phyloP scores from a whole-genome alignment of 2,113 vertebrate species.

The Zosterops pallidus region DNA sequence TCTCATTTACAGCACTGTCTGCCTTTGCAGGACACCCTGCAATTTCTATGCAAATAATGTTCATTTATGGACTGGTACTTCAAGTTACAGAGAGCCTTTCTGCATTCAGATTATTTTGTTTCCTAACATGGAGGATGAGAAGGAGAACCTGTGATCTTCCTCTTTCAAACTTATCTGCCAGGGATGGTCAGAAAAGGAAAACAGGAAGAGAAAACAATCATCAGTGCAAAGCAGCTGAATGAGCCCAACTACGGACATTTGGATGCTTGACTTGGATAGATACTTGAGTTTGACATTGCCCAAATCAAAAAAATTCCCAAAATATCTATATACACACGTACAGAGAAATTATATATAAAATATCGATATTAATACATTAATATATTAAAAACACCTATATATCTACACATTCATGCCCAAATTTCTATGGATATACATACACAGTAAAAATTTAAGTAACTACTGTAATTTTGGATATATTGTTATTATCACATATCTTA shows the following conservation, averaged over 20 bases:
- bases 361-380: neutral
- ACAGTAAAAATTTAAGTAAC: neutral
- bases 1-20: neutral
- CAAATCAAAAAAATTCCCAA: neutral
- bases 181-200: neutral
- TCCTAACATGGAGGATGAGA: neutral
- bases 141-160: neutral
- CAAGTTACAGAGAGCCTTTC: neutral
- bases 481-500: neutral
- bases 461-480: neutral
- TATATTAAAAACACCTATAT: neutral
- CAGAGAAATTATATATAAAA: neutral
- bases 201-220: conserved; percentile 15
- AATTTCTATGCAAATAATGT: neutral
- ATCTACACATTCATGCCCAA: neutral
- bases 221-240: neutral
- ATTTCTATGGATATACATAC: rapidly evolving
- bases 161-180: neutral
- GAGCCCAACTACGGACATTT: neutral
- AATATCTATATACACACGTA: neutral
- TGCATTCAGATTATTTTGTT: neutral
- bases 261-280: neutral
- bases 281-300: neutral
- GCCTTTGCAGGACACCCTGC: neutral
- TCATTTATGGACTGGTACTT: neutral